Percentiles rank a stretch among this genome's conserved stretches.
phyloP scores from a whole-genome alignment of 2,113 vertebrate species.

The Rallus limicola region DNA sequence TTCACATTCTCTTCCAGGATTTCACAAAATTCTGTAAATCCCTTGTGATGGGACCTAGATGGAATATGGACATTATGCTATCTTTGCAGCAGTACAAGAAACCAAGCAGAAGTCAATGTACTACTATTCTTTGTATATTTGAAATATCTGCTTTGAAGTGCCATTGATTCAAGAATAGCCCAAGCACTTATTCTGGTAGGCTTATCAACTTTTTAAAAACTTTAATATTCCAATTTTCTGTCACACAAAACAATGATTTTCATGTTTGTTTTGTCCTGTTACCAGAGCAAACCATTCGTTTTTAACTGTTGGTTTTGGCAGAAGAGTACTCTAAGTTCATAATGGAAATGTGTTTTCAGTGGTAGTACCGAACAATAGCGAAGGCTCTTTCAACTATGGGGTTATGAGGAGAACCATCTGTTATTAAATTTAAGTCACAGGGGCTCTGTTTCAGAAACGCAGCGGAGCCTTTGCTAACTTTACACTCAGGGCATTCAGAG shows the following conservation, averaged over 20 bases:
- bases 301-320: slow-evolving; percentile 70
- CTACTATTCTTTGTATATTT: background rate
- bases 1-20: slow-evolving; percentile 39
- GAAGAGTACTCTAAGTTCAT: slow-evolving; percentile 10
- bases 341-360: slow-evolving; percentile 57
- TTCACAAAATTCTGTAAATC: slow-evolving; percentile 35
- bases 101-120: background rate
- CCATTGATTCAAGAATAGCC: background rate
- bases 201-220: background rate
- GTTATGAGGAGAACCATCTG: slow-evolving; percentile 58
- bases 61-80: slow-evolving; percentile 11
- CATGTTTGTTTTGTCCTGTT: slow-evolving; percentile 63
- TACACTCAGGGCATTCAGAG: background rate
- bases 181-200: background rate
- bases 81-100: slow-evolving; percentile 32
- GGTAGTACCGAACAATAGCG: slow-evolving; percentile 63
- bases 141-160: background rate
- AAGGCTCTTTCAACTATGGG: slow-evolving; percentile 22
- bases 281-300: slow-evolving; percentile 67
- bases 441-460: slow-evolving; percentile 25
- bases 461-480: background rate
- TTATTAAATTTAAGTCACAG: slow-evolving; percentile 66
- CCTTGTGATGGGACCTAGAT: background rate
- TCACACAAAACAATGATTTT: slow-evolving; percentile 34
- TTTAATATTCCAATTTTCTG: slow-evolving; percentile 51